phyloP scores from a whole-genome alignment of 2,113 vertebrate species.

The Piprites chloris region DNA sequence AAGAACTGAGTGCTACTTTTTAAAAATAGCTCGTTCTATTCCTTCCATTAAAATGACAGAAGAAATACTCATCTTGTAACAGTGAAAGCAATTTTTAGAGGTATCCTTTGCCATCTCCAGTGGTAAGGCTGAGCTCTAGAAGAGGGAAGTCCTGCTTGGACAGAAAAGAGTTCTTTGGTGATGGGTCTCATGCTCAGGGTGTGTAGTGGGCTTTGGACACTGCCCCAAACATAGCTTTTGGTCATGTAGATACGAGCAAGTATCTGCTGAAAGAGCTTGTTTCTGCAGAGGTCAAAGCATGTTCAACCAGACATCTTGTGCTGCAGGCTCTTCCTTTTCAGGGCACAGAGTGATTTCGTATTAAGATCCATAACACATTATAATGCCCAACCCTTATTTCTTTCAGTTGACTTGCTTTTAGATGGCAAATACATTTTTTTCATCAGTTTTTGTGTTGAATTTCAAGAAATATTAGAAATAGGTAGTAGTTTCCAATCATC shows the following conservation, averaged over 20 bases:
- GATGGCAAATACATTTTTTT: background rate
- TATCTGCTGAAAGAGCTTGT: background rate
- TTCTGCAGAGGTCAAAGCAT: background rate
- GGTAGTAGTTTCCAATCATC: background rate
- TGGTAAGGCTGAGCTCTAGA: background rate
- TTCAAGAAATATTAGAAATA: background rate
- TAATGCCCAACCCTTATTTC: background rate
- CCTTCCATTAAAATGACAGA: conserved; percentile 19
- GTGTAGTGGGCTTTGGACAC: background rate
- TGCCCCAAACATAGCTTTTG: background rate
- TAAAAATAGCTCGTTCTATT: background rate
- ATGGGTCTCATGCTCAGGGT: background rate
- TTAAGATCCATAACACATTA: background rate
- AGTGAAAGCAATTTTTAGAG: background rate
- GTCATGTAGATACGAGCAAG: background rate
- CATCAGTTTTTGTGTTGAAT: background rate
- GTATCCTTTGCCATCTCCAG: background rate
- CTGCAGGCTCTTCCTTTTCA: background rate
- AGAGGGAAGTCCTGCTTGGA: background rate
- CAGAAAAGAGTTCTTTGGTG: accelerated
- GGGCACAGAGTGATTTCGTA: background rate
- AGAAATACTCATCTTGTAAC: background rate
- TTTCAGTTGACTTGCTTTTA: background rate
- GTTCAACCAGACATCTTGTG: background rate
- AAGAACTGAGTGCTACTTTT: background rate